Percentiles rank a stretch among this genome's conserved stretches.
phyloP scores from a whole-genome alignment of 1,140 invertebrate species.

The Arion vulgaris region DNA sequence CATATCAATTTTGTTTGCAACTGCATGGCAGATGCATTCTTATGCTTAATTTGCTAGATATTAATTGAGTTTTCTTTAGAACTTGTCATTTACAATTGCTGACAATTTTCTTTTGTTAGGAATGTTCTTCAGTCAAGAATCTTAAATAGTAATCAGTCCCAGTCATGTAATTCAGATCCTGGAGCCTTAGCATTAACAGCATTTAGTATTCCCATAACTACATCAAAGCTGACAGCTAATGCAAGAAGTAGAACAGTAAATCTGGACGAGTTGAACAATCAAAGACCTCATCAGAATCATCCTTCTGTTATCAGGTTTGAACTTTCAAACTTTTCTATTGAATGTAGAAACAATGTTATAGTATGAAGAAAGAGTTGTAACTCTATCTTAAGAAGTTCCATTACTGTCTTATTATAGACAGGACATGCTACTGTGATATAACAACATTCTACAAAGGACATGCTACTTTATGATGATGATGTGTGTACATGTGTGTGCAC shows the following conservation, averaged over 20 bases:
- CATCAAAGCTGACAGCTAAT: not conserved
- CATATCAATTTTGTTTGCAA: too few relatives aligned
- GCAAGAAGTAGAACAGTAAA: not conserved
- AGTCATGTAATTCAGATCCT: not conserved
- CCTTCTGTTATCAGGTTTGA: not conserved
- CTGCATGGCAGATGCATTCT: too few relatives aligned
- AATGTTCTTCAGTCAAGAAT: not conserved
- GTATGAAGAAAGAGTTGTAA: not conserved
- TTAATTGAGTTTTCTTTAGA: too few relatives aligned
- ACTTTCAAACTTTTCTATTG: not conserved
- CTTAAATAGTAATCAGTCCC: not conserved
- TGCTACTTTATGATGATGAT: too few relatives aligned
- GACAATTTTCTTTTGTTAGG: too few relatives aligned
- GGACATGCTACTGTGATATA: too few relatives aligned
- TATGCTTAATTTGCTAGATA: too few relatives aligned
- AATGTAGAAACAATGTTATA: not conserved
- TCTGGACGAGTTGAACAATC: not conserved
- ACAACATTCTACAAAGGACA: too few relatives aligned
- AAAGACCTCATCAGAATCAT: not conserved
- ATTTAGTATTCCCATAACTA: slow-evolving; percentile 15
- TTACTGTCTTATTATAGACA: too few relatives aligned
- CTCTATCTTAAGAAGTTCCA: too few relatives aligned
- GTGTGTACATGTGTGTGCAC: too few relatives aligned
- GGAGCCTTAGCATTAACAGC: slow-evolving; percentile 11
- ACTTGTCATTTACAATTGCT: too few relatives aligned